A percentile compares a stretch with the other conserved stretches of the same genome.
Conservation (phyloP, 2,797 vertebrate species). For the Etheostoma perlongum region DNA sequence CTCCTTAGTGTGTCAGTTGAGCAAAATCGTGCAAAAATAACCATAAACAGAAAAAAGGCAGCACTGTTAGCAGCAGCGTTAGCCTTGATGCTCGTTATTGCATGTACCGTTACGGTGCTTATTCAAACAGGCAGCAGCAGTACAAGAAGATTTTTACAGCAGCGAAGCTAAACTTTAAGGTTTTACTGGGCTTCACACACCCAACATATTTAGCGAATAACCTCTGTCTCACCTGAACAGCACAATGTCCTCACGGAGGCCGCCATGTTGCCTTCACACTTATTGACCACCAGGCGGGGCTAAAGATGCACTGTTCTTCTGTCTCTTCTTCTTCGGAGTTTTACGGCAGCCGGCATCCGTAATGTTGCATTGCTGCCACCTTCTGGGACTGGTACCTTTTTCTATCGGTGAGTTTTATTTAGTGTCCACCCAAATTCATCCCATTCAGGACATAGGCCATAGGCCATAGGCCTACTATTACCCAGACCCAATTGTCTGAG, state of each 20-base stretch:
- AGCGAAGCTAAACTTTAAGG: rapidly evolving
- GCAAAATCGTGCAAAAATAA: no score
- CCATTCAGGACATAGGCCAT: no score
- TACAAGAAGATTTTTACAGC: not conserved
- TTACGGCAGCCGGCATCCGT: no score
- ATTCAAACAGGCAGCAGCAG: not conserved
- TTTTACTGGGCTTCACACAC: rapidly evolving
- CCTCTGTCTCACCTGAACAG: constrained; percentile 78
- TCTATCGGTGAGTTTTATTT: no score
- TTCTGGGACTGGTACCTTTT: no score
- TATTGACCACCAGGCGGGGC: constrained; percentile 58
- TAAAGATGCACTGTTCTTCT: not conserved
- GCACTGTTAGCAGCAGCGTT: constrained; percentile 46
- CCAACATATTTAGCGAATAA: constrained; percentile 6
- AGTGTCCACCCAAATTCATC: no score
- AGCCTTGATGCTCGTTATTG: not conserved
- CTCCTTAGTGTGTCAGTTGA: not conserved
- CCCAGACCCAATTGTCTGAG: no score
- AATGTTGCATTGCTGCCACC: no score
- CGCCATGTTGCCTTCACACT: constrained; percentile 79
- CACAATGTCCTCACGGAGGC: constrained; percentile 77
- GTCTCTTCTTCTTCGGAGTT: no score
- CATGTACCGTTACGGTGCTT: not conserved
- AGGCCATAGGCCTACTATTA: no score
- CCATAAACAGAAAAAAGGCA: no score